Evolutionary conservation across 1,140 invertebrate genomes (phyloP).

Genomic region (Sesamia nonagrioides): DNA sequence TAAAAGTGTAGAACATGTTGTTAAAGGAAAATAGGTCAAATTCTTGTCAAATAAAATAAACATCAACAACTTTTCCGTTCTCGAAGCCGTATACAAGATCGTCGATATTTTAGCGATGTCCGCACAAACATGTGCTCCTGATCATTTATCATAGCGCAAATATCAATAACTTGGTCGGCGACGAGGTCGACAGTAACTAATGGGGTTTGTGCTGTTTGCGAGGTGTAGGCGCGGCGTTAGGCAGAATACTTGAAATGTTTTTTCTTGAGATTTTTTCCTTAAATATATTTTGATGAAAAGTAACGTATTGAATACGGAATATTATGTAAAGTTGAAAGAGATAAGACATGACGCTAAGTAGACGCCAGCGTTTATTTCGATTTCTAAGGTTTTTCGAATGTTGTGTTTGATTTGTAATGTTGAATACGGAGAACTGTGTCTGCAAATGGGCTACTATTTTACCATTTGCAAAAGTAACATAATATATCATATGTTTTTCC

Average conservation of each 20-base stretch:
- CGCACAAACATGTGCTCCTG: conserved; percentile 52
- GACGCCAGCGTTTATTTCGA: too few relatives aligned
- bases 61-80: conserved; percentile 40
- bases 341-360: too few relatives aligned
- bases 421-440: too few relatives aligned
- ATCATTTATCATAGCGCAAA: conserved; percentile 70
- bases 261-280: neutral
- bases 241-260: conserved; percentile 16
- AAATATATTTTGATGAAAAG: neutral
- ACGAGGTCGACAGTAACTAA: conserved; percentile 71
- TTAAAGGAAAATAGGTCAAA: conserved; percentile 19
- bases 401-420: too few relatives aligned
- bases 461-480: too few relatives aligned
- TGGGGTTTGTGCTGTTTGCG: conserved; percentile 49
- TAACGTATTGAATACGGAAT: too few relatives aligned
- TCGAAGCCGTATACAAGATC: conserved; percentile 38
- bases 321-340: too few relatives aligned
- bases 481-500: too few relatives aligned
- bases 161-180: conserved; percentile 71
- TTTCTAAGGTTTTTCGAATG: too few relatives aligned
- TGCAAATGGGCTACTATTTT: too few relatives aligned
- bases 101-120: conserved; percentile 53
- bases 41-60: conserved; percentile 25
- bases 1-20: neutral
- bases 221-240: conserved; percentile 39